These are phyloP conservation scores for Megaustenia siamemsis DNA, from an alignment of 2,888 invertebrate genomes.

Conservation along the genomic window DNA sequence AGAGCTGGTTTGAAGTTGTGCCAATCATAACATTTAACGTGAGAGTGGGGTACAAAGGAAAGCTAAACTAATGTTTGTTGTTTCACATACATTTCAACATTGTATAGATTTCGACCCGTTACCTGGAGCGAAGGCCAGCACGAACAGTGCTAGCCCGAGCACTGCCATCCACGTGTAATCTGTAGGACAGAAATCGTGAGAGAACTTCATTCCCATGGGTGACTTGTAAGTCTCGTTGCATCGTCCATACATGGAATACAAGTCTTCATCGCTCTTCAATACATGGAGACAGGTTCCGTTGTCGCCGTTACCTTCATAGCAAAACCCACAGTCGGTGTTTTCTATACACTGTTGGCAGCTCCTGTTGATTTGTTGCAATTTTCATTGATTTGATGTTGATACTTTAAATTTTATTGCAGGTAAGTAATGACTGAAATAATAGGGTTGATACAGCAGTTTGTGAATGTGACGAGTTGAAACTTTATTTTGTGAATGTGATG, in stretches of 20 bases:
- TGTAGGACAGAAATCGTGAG: constrained; percentile 80
- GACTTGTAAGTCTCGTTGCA: constrained; percentile 51
- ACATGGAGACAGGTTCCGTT: constrained; percentile 70
- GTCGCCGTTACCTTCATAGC: constrained; percentile 70
- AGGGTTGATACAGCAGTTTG: too few species aligned
- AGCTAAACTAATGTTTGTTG: too few species aligned
- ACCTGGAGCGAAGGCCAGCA: constrained; percentile 81
- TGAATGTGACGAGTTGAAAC: too few species aligned
- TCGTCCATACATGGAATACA: constrained; percentile 50
- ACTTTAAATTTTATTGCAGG: too few species aligned
- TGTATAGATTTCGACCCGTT: too few species aligned
- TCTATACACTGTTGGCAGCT: constrained; percentile 66
- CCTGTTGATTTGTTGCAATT: constrained; percentile 54
- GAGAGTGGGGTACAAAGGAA: too few species aligned
- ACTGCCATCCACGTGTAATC: constrained; percentile 80
- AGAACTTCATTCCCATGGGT: not conserved
- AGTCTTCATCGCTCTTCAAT: constrained; percentile 53
- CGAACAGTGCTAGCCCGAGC: constrained; percentile 80
- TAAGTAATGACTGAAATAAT: too few species aligned
- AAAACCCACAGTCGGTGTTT: constrained; percentile 80
- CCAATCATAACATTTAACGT: too few species aligned
- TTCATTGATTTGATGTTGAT: too few species aligned
- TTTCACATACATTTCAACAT: too few species aligned
- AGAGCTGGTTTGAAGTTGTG: too few species aligned
- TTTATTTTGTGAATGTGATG: too few species aligned